Base-by-base conservation (phyloP, 1,140 invertebrate species). In the Drosophila varians region DNA sequence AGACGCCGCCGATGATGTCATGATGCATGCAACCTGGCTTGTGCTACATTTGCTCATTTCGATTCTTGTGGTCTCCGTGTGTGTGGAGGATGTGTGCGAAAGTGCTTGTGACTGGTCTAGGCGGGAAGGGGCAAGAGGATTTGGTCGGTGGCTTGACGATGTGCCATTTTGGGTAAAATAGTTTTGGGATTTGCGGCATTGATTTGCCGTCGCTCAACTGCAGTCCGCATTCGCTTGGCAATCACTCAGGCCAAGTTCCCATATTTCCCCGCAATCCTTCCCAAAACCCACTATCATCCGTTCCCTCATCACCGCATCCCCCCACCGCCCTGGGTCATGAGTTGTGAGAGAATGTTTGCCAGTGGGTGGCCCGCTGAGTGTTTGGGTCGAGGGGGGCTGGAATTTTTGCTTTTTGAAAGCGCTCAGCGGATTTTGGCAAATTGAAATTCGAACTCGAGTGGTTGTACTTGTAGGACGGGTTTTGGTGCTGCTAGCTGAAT, bases 101-200 rank as follows among this genome's bases (percentile, higher is more conserved):
- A 31, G 28, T 38, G 16, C 4, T 18, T 36, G 16, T n/a, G 25
- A 18, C n/a, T 6, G 19, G 14, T 2, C 40, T 0, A 5, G 16
- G 12, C 8, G 18, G 11, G 23, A 8, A 1, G 34, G 25, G 8
- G 25, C 8, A 11, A 14, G 12, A 14, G 12, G 45, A 11, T 4
- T n/a, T 28, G 4, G 46, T 3, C 6, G 46, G 56, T 69, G 47
- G 31, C 38, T 16, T 18, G 14, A 18, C 14, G 51, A 54, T 61
- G 57, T 69, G 57, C 78, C 69, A 69, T 84, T 73, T 72, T 58
- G 56, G 61, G 51, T 45, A 70, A 86, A 87, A 87, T 88, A 87
- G 82, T 87, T 87, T 87, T 77, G 83, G 74, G 74, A 87, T 82
- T 87, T 87, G 77, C 48, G 77, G 82, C 82, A 87, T 87, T 87